Evolutionary conservation across 2,797 vertebrate species (phyloP).

Genomic region (Knipowitschia caucasica): DNA sequence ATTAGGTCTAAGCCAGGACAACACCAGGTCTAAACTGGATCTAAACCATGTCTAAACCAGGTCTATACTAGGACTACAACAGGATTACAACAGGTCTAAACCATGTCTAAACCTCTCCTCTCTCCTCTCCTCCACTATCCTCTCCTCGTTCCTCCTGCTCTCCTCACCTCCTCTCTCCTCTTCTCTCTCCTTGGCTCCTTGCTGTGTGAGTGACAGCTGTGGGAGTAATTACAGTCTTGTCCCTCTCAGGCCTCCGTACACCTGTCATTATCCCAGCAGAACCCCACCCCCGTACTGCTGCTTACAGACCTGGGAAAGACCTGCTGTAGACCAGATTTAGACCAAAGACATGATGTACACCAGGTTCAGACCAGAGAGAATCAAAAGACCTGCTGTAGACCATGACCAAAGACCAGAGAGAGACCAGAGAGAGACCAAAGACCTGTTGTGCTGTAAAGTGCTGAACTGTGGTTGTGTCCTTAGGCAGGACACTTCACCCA

Average conservation of each 20-base stretch:
- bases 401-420: no score
- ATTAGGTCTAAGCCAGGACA: no score
- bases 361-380: background rate
- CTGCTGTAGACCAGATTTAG: background rate
- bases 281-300: background rate
- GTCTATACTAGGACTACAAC: no score
- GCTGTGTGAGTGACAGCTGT: background rate
- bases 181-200: background rate
- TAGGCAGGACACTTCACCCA: no score
- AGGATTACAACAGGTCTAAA: background rate
- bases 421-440: no score
- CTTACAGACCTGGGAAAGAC: background rate
- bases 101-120: background rate
- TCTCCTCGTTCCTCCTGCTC: background rate
- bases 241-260: background rate
- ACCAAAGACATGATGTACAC: background rate
- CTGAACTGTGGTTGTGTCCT: no score
- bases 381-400: background rate
- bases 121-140: background rate
- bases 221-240: constrained; percentile 3
- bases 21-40: no score
- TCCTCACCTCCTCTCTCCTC: background rate
- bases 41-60: no score
- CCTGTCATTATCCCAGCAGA: constrained; percentile 5
- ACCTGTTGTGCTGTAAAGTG: no score